Percentiles rank a stretch among this genome's conserved stretches.
Conservation (phyloP, 1,140 invertebrate species). For the Wasmannia auropunctata region DNA sequence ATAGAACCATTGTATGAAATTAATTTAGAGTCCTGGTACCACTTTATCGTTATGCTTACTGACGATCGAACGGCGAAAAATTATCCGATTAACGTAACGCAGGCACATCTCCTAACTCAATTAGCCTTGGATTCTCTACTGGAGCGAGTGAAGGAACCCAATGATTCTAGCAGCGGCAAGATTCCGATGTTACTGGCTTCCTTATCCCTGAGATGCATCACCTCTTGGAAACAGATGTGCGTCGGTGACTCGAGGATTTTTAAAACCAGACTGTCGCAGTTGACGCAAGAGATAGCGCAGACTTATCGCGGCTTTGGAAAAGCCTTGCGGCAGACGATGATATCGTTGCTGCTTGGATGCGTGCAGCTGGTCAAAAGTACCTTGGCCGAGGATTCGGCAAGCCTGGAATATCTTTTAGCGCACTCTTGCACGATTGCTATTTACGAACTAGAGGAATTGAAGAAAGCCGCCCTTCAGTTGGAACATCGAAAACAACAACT, state of each 20-base stretch:
- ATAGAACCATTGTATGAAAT: conserved; percentile 78
- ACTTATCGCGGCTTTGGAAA: conserved; percentile 79
- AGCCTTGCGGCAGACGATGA: conserved; percentile 78
- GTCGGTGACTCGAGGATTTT: conserved; percentile 74
- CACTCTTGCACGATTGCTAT: conserved; percentile 78
- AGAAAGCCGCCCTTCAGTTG: conserved; percentile 61
- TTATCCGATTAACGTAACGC: conserved; percentile 71
- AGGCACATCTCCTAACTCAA: conserved; percentile 77
- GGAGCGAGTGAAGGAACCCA: conserved; percentile 74
- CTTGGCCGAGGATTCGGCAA: conserved; percentile 74
- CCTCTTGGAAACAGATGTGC: conserved; percentile 78
- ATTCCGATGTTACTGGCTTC: conserved; percentile 80
- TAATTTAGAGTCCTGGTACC: conserved; percentile 83
- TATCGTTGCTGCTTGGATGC: conserved; percentile 79
- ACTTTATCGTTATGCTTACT: conserved; percentile 82
- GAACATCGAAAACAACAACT: conserved; percentile 36
- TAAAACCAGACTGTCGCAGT: conserved; percentile 74
- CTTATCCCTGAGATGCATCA: conserved; percentile 80
- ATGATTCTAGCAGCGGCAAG: conserved; percentile 69
- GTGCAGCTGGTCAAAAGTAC: conserved; percentile 79
- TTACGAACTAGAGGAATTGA: conserved; percentile 78
- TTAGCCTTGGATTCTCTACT: conserved; percentile 77
- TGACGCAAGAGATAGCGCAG: conserved; percentile 80
- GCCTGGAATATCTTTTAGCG: conserved; percentile 79
- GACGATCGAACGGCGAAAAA: conserved; percentile 79